Evolutionary conservation across 2,888 invertebrate species (phyloP).

Genomic region (Pterostichus niger): DNA sequence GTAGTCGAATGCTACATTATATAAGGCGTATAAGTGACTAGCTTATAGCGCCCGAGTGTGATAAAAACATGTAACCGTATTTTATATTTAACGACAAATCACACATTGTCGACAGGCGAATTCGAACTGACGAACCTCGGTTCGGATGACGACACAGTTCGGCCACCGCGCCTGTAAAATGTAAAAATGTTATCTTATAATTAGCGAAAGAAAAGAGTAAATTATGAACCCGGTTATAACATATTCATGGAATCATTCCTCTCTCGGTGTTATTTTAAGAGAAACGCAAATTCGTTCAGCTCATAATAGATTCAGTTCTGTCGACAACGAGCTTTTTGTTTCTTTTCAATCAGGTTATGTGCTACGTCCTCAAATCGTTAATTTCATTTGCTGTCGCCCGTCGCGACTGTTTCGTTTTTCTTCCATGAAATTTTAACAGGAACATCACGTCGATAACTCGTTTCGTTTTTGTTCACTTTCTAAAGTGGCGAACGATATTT

Average conservation of each 20-base stretch:
- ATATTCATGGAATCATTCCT: not conserved
- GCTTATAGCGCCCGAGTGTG: too few relatives aligned
- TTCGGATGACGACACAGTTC: too few relatives aligned
- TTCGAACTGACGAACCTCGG: too few relatives aligned
- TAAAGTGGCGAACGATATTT: constrained; percentile 61
- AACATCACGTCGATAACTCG: constrained; percentile 60
- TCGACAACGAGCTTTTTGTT: not conserved
- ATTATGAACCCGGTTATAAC: too few relatives aligned
- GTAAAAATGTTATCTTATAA: too few relatives aligned
- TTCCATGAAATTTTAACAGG: constrained; percentile 54
- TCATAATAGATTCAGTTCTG: not conserved
- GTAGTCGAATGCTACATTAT: too few relatives aligned
- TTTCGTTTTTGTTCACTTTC: constrained; percentile 54
- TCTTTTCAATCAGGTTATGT: constrained; percentile 32
- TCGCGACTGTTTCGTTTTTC: constrained; percentile 45
- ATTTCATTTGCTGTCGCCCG: constrained; percentile 39
- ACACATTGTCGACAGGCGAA: too few relatives aligned
- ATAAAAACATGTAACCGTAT: too few relatives aligned
- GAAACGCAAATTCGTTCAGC: not conserved
- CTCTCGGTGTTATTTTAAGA: not conserved
- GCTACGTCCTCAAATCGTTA: constrained; percentile 34
- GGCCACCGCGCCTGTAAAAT: too few relatives aligned
- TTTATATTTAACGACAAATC: too few relatives aligned
- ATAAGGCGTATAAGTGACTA: too few relatives aligned
- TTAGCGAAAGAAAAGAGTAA: too few relatives aligned